Evolutionary conservation across 2,113 vertebrate genomes (phyloP).

Genomic region (Paracanthobrama guichenoti): DNA sequence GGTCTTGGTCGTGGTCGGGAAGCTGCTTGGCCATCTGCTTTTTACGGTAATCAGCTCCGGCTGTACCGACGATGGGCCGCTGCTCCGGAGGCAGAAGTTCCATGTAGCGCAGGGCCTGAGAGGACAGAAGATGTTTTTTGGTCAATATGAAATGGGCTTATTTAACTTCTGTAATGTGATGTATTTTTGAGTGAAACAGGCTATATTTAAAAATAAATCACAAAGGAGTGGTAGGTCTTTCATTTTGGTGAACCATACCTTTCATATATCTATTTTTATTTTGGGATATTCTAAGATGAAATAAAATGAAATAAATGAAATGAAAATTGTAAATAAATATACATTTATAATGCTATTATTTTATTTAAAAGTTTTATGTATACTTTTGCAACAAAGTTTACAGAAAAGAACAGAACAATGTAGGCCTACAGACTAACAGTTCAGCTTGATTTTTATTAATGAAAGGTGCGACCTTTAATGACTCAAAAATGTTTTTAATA

Average conservation of each 20-base stretch:
- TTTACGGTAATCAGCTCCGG: constrained; percentile 94
- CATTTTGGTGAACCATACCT: neutral
- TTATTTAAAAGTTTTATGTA: neutral
- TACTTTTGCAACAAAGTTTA: neutral
- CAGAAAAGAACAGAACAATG: neutral
- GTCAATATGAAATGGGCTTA: neutral
- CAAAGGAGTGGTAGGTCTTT: neutral
- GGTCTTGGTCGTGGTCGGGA: constrained; percentile 97
- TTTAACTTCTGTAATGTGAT: neutral
- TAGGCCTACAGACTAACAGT: neutral
- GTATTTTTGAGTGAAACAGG: neutral
- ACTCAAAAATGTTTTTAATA: neutral
- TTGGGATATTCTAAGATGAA: neutral
- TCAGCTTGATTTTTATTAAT: too few species aligned
- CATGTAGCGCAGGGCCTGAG: constrained; percentile 91
- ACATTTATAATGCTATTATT: too few species aligned
- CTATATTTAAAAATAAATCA: neutral
- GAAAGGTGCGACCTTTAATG: too few species aligned
- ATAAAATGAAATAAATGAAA: too few species aligned
- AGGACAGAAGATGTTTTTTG: neutral
- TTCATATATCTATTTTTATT: neutral
- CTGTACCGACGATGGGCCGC: constrained; percentile 87
- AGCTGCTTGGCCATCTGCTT: constrained; percentile 97
- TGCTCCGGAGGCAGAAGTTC: constrained; percentile 93
- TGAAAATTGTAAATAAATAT: too few species aligned